phyloP scores from a whole-genome alignment of 2,888 invertebrate species.

The Caenorhabditis uteleia region DNA sequence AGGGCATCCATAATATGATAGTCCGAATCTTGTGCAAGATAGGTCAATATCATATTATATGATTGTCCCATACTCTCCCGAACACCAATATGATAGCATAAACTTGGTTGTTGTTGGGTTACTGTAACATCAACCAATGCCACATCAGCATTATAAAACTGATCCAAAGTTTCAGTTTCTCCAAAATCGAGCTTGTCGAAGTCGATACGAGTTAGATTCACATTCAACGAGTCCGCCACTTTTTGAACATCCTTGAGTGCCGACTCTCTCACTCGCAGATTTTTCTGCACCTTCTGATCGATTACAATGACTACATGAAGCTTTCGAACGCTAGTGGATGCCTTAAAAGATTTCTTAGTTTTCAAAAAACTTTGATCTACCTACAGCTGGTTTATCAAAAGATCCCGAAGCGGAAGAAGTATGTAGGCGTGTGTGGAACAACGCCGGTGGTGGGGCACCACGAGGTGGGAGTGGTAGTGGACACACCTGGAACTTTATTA shows the following conservation, averaged over 20 bases:
- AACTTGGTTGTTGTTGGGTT: constrained; percentile 85
- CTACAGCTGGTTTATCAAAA: constrained; percentile 2
- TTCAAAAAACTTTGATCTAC: too few relatives aligned
- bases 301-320: constrained; percentile 67
- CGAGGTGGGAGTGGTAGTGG: constrained; percentile 38
- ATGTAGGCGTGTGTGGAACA: constrained; percentile 20
- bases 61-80: constrained; percentile 80
- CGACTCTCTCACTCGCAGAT: constrained; percentile 56
- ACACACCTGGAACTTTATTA: constrained; percentile 19
- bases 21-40: constrained; percentile 43
- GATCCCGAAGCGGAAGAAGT: constrained; percentile 7
- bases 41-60: constrained; percentile 65
- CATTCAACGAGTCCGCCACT: constrained; percentile 63
- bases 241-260: constrained; percentile 66
- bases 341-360: constrained; percentile 1
- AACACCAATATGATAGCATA: constrained; percentile 95
- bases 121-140: constrained; percentile 92
- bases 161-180: constrained; percentile 90
- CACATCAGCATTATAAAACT: constrained; percentile 97
- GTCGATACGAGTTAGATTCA: constrained; percentile 70
- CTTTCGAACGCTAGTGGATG: constrained; percentile 29
- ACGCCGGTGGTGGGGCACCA: constrained; percentile 32
- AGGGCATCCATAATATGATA: constrained; percentile 62
- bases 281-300: constrained; percentile 65
- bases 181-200: constrained; percentile 98